A percentile compares a stretch with the other conserved stretches of the same genome.
Evolutionary conservation across 1,140 invertebrate species (phyloP).

Genomic region (Ctenoplectra terminalis): DNA sequence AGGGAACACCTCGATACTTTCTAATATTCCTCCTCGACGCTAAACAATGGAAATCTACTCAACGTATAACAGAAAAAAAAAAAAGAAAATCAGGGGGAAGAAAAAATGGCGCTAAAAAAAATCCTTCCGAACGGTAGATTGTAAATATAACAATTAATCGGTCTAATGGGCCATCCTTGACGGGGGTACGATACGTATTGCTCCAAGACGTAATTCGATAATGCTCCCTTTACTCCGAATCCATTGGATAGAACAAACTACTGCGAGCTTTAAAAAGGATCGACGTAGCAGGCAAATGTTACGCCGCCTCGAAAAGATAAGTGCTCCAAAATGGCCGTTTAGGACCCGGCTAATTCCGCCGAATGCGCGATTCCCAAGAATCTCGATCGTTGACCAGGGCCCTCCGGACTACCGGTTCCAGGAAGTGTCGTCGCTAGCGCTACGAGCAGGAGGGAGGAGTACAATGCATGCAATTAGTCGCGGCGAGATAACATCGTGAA

Average conservation of each 20-base stretch:
- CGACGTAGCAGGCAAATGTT: neutral
- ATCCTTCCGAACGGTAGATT: neutral
- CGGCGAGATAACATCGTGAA: conserved; percentile 68
- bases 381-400: neutral
- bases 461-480: conserved; percentile 73
- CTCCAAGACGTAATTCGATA: neutral
- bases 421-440: conserved; percentile 25
- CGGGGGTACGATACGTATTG: neutral
- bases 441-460: neutral
- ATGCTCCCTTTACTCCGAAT: neutral
- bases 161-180: neutral
- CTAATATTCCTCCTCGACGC: neutral
- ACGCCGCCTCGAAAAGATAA: neutral
- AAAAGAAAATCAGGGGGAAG: too few species aligned
- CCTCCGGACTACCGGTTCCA: conserved; percentile 22
- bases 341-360: neutral
- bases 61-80: too few species aligned
- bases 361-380: conserved; percentile 19
- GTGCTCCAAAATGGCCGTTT: conserved; percentile 2
- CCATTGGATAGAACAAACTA: neutral
- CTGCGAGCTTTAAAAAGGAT: neutral
- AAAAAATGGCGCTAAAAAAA: too few species aligned
- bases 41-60: too few species aligned
- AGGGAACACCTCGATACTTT: neutral
- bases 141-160: neutral